Evolutionary conservation across 2,888 invertebrate species (phyloP).

Genomic region (Ernsta delagoae): DNA sequence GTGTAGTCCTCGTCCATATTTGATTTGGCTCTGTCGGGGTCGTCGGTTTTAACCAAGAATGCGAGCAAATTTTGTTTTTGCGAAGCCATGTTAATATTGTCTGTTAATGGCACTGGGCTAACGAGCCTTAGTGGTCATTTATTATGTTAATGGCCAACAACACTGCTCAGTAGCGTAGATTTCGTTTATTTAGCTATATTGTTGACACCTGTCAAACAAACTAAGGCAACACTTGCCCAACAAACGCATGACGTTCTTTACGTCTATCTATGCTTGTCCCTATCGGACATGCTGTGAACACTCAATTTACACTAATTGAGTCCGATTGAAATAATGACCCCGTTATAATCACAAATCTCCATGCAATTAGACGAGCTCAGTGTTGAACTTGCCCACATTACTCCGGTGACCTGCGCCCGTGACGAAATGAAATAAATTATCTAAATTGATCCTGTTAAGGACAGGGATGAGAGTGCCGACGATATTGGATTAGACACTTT

Average conservation of each 20-base stretch:
- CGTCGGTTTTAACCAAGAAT: slow-evolving; percentile 66
- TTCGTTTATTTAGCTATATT: no score
- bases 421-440: slow-evolving; percentile 35
- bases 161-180: no score
- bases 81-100: slow-evolving; percentile 20
- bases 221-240: no score
- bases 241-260: no score
- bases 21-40: slow-evolving; percentile 75
- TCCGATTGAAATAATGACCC: background rate
- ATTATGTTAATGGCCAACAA: no score
- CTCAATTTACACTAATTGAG: background rate
- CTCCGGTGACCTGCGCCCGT: slow-evolving; percentile 22
- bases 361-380: slow-evolving; percentile 18
- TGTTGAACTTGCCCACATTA: slow-evolving; percentile 23
- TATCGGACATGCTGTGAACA: background rate
- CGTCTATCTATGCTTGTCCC: no score
- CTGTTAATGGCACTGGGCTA: slow-evolving; percentile 10
- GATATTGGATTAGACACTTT: slow-evolving; percentile 26
- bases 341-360: background rate
- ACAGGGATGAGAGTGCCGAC: slow-evolving; percentile 31
- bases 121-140: no score
- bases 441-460: slow-evolving; percentile 34
- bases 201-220: no score
- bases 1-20: slow-evolving; percentile 72
- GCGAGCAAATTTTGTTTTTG: slow-evolving; percentile 39